Evolutionary conservation across 37 sponge, comb jelly and placozoan genomes (phyloP).

Genomic region (Oopsacas minuta): DNA sequence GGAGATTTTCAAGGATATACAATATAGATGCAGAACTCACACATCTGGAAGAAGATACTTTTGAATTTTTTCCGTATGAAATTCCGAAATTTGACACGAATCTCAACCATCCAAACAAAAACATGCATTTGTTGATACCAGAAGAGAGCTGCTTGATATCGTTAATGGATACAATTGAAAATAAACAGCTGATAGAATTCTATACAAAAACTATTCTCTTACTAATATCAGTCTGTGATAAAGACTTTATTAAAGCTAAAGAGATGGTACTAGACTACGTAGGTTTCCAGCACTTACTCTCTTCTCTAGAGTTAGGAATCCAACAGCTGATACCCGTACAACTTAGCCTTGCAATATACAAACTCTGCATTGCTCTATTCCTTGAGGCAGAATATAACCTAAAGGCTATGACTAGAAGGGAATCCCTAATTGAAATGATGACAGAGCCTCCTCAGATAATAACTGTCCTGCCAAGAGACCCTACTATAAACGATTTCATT

Average conservation of each 20-base stretch:
- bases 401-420: not conserved
- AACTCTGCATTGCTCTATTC: constrained; percentile 12
- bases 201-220: not conserved
- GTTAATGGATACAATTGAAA: not conserved
- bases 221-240: constrained; percentile 4
- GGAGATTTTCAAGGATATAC: constrained; percentile 13
- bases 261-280: constrained; percentile 1
- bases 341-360: constrained; percentile 3
- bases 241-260: constrained; percentile 11
- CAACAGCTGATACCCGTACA: constrained; percentile 13
- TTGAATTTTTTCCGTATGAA: constrained; percentile 10
- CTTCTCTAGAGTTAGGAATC: not conserved
- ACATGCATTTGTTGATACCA: not conserved
- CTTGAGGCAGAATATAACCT: not conserved
- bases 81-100: not conserved
- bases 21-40: not conserved
- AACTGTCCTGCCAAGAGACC: not conserved
- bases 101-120: not conserved
- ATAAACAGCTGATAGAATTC: not conserved
- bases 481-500: not conserved
- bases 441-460: not conserved
- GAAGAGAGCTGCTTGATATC: not conserved
- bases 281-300: not conserved
- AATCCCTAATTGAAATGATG: constrained; percentile 2
- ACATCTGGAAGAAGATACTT: constrained; percentile 12